Evolutionary conservation across 2,113 vertebrate species (phyloP), one percentile per base, ranked within the genome.

Genomic region (Mugil cephalus): DNA sequence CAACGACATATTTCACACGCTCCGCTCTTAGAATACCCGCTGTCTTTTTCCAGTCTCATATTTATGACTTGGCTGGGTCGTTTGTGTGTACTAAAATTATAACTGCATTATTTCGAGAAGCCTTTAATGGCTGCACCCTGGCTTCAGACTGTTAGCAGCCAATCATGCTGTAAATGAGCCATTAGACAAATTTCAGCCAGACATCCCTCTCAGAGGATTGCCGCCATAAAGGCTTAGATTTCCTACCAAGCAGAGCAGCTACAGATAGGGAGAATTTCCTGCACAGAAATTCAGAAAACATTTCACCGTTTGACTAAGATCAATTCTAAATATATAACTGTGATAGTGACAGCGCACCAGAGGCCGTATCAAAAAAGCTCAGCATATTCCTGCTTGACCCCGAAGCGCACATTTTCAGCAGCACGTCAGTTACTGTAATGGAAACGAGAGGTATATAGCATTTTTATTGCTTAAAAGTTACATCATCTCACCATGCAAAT

Each of bases 401-500:
- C 52, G 43, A 68, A 59, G 69, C 42, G 63, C 40, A 54, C 43
- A 69, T 74, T 76, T 58, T 48, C 63, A 50, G 35, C 62, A 48
- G 47, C 53, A 36, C 35, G 70, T 71, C 60, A 61, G 30, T 80
- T 40, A 52, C 15, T 42, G 38, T 63, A 68, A 83, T 74, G 48
- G 46, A 81, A 82, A 74, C 39, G 21, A 75, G 74, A 63, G 76
- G 67, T 51, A 58, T 79, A 71, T 79, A 51, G 55, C 79, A 46
- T 78, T 82, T 88, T 85, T 77, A 82, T 85, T 79, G 50, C 60
- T 51, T 68, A 79, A 83, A 86, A 78, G 74, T 86, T 63, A 58
- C 56, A 60, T 69, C 72, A 86, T 78, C 60, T 69, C 63, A 56
- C 62, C 62, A 75, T 75, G 79, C 79, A 86, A 80, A 89, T 86